A percentile compares a stretch with the other conserved stretches of the same genome.
These are phyloP conservation scores for Chymomyza costata DNA, from an alignment of 1,140 invertebrate genomes.

Conservation along the genomic window DNA sequence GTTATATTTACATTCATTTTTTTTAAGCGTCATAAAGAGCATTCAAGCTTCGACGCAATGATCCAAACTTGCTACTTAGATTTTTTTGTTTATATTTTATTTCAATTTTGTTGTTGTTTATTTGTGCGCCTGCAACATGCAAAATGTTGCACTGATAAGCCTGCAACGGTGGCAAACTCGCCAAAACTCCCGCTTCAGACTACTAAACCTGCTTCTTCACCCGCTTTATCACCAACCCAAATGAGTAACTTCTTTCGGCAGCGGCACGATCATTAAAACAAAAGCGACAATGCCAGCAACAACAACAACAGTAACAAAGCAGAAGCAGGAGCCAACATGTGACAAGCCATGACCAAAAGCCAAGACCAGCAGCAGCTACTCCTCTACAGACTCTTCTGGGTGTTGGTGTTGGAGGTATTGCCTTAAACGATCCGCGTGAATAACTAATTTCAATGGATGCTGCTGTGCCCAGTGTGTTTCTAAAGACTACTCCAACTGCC, in stretches of 20 bases:
- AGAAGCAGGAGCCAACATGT: constrained; percentile 44
- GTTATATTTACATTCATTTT: too few relatives aligned
- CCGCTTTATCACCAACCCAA: constrained; percentile 25
- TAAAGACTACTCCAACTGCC: too few relatives aligned
- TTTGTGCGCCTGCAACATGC: constrained; percentile 41
- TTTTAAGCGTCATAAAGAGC: too few relatives aligned
- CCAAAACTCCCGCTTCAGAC: constrained; percentile 62
- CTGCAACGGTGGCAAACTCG: constrained; percentile 45
- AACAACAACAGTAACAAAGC: neutral
- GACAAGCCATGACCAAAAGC: constrained; percentile 68
- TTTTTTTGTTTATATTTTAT: constrained; percentile 15
- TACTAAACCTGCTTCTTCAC: constrained; percentile 21
- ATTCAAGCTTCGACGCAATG: too few relatives aligned
- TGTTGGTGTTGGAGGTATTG: constrained; percentile 68
- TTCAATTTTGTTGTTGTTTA: constrained; percentile 24
- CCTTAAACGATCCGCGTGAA: constrained; percentile 73
- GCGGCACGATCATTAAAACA: constrained; percentile 69
- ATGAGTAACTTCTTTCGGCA: constrained; percentile 39
- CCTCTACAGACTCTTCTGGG: constrained; percentile 16
- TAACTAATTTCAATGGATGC: constrained; percentile 73
- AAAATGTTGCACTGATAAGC: constrained; percentile 71
- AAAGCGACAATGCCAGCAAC: constrained; percentile 54
- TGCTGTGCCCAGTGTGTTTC: constrained; percentile 26
- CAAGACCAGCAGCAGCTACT: constrained; percentile 28
- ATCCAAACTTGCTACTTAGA: too few relatives aligned